A percentile compares a stretch with the other conserved stretches of the same genome.
phyloP scores from a whole-genome alignment of 2,797 vertebrate species.

The Sebastes kiyomatsui region DNA sequence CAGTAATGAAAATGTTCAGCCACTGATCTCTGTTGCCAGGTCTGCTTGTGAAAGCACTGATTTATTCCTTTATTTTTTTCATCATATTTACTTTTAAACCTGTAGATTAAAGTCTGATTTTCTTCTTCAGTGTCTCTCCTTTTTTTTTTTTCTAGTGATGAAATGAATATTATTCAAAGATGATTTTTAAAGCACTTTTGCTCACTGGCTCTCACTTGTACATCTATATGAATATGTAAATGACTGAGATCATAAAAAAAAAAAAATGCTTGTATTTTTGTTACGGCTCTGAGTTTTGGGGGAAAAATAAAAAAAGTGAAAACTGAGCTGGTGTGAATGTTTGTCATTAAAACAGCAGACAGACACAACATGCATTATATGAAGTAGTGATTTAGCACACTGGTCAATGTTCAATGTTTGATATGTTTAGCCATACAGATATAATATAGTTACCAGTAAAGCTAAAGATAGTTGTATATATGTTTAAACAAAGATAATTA shows the following conservation, averaged over 20 bases:
- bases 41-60: constrained; percentile 22
- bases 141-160: constrained; percentile 15
- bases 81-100: constrained; percentile 13
- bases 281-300: constrained; percentile 55
- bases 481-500: background rate
- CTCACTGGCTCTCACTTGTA: constrained; percentile 67
- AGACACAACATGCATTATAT: background rate
- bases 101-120: background rate
- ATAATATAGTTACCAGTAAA: too few relatives aligned
- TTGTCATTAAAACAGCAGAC: background rate
- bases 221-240: constrained; percentile 75
- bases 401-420: too few relatives aligned
- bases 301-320: constrained; percentile 65
- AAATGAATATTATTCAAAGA: constrained; percentile 67
- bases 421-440: background rate
- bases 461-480: background rate
- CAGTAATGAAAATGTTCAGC: constrained; percentile 1
- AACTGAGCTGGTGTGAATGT: constrained; percentile 13
- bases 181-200: constrained; percentile 78
- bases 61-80: background rate
- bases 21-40: background rate
- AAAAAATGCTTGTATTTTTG: constrained; percentile 72
- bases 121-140: background rate
- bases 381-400: too few relatives aligned
- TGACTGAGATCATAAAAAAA: constrained; percentile 55